A percentile compares a stretch with the other conserved stretches of the same genome.
Evolutionary conservation across 2,888 invertebrate genomes (phyloP).

Genomic region (Sisyra nigra): DNA sequence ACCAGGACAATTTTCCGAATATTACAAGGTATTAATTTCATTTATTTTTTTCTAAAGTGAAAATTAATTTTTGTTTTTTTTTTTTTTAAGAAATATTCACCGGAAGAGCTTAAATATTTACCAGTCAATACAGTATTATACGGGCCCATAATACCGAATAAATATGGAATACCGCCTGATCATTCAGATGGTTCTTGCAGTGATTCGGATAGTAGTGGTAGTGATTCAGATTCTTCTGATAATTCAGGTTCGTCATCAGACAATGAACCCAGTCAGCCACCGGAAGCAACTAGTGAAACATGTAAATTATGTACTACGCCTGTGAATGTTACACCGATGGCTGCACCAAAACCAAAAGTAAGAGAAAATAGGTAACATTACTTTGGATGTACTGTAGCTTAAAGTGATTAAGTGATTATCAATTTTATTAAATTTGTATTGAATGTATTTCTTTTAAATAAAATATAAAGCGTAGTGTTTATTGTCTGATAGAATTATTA

Average conservation of each 20-base stretch:
- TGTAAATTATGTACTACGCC: conserved; percentile 3
- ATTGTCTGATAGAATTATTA: too few species aligned
- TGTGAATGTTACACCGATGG: background rate
- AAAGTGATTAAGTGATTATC: too few species aligned
- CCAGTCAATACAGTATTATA: conserved; percentile 83
- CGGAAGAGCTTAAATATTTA: conserved; percentile 77
- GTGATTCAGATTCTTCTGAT: conserved; percentile 25
- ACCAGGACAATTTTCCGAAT: conserved; percentile 91
- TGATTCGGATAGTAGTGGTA: conserved; percentile 20
- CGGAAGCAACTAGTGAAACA: background rate
- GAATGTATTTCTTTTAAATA: too few species aligned
- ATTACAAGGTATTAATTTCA: conserved; percentile 40
- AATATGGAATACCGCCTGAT: conserved; percentile 26
- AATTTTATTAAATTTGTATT: too few species aligned
- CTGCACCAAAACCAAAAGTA: conserved; percentile 6
- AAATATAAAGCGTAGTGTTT: too few species aligned
- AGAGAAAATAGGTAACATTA: background rate
- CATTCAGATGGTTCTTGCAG: conserved; percentile 37
- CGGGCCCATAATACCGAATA: conserved; percentile 35
- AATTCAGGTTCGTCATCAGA: conserved; percentile 19
- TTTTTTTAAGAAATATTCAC: conserved; percentile 38
- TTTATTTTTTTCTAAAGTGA: conserved; percentile 6
- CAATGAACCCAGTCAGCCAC: background rate
- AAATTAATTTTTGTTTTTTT: conserved; percentile 7
- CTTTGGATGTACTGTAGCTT: too few species aligned